Evolutionary conservation across 2,888 invertebrate species (phyloP).

Genomic region (Drosophila prostipennis): DNA sequence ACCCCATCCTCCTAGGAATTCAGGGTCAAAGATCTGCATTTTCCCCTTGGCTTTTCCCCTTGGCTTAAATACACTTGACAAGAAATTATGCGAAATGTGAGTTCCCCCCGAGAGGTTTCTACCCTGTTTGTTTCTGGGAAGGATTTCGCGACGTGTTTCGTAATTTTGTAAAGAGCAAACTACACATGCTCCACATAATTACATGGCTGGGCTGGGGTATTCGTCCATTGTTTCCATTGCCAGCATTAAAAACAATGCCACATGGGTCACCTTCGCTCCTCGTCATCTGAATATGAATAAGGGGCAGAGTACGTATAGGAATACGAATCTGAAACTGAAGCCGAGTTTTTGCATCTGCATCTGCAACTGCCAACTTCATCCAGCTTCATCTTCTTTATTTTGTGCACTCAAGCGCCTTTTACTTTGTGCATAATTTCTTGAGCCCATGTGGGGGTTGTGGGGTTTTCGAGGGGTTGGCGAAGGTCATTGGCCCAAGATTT

Average conservation of each 20-base stretch:
- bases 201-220: constrained; percentile 28
- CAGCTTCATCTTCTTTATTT: constrained; percentile 58
- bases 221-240: constrained; percentile 49
- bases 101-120: not conserved
- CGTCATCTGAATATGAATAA: constrained; percentile 6
- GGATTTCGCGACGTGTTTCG: constrained; percentile 13
- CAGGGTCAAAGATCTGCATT: constrained; percentile 14
- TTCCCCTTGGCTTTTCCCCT: not conserved
- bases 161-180: constrained; percentile 65
- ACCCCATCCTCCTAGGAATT: not conserved
- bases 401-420: constrained; percentile 71
- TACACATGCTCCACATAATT: constrained; percentile 52
- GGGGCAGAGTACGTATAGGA: constrained; percentile 6
- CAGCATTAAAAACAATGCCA: constrained; percentile 33
- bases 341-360: constrained; percentile 12
- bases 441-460: constrained; percentile 26
- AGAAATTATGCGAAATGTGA: constrained; percentile 31
- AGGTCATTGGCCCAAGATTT: constrained; percentile 25
- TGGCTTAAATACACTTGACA: constrained; percentile 12
- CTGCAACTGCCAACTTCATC: constrained; percentile 5
- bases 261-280: constrained; percentile 65
- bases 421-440: constrained; percentile 71
- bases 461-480: constrained; percentile 9
- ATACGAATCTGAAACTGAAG: constrained; percentile 36
- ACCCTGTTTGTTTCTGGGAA: not conserved